Base-by-base conservation (phyloP, 1,140 invertebrate genomes). In the Tetramorium alpestre region DNA sequence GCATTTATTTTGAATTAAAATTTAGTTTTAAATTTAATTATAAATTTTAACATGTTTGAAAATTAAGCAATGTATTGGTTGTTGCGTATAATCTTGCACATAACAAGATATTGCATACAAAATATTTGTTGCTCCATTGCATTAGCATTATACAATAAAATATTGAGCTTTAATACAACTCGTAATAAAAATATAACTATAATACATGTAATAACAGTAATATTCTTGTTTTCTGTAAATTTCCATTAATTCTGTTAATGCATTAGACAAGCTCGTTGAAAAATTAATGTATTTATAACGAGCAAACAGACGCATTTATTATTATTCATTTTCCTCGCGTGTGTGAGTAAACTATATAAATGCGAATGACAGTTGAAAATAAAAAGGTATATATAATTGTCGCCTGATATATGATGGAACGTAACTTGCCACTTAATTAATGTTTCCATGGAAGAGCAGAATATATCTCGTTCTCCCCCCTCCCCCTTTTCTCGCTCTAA, bases 401-500 rank as follows among this genome's bases (percentile, higher is more conserved):
- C 60, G 33, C 7, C 22, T 22, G 22, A 22, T 22, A 38, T 80
- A 54, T 13, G 33, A 69, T n/a, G 22, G 22, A 54, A 44, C 28
- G 18, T 80, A 67, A 70, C 77, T 81, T 81, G 77, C 22, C 47
- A 41, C 38, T 81, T 81, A 51, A 81, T 81, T 70, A 70, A 41
- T 44, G 38, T 56, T 70, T 56, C 22, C 49, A 28, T 1, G 18
- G 7, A n/a, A 11, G 1, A 56, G 22, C 47, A 41, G 13, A 56
- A 25, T 56, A 25, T 56, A 69, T 47, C 41, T 22, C 22, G 7
- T 1, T 16, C 6, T 38, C 0, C 33, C 33, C 33, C 33, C 33
- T 33, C 33, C 3, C 3, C 33, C 33, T 33, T 33, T 44, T 70
- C 22, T 56, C 49, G 13, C 38, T 81, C 49, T n/a, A 54, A 56